phyloP scores from a whole-genome alignment of 37 sponge, comb jelly and placozoan species.

The Aplysina aerophoba region DNA sequence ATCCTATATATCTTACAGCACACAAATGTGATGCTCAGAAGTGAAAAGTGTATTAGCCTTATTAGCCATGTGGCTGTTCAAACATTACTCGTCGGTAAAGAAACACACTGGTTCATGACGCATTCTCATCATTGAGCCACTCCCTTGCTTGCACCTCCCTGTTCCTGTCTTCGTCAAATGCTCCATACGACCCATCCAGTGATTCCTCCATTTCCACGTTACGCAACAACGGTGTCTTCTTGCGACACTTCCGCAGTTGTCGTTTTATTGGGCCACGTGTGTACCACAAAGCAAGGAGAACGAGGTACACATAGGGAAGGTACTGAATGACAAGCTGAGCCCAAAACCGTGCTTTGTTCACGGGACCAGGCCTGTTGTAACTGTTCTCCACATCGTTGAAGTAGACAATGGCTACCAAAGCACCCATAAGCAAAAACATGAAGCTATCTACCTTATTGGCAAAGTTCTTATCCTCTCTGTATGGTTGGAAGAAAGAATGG shows the following conservation, averaged over 20 bases:
- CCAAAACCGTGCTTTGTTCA: not conserved
- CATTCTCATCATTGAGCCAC: too few relatives aligned
- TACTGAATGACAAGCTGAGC: constrained; percentile 1
- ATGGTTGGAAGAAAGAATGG: constrained; percentile 25
- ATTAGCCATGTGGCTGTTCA: too few relatives aligned
- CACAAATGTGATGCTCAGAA: too few relatives aligned
- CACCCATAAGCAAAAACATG: not conserved
- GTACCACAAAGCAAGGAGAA: not conserved
- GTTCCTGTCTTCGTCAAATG: not conserved
- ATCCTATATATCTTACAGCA: too few relatives aligned
- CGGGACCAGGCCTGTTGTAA: not conserved
- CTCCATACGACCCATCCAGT: constrained; percentile 6
- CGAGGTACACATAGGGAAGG: not conserved
- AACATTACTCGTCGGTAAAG: too few relatives aligned
- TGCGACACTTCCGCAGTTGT: too few relatives aligned
- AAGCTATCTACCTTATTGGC: not conserved
- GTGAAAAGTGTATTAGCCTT: too few relatives aligned
- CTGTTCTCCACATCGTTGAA: not conserved
- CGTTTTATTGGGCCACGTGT: not conserved
- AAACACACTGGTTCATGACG: too few relatives aligned
- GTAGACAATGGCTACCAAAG: not conserved
- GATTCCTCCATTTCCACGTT: not conserved
- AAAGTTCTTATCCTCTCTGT: not conserved
- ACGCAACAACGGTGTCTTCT: not conserved
- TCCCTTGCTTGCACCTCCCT: too few relatives aligned